These are phyloP conservation scores for Aplodontia rufa DNA, from an alignment of 2,113 vertebrate species.

Conservation along the genomic window DNA sequence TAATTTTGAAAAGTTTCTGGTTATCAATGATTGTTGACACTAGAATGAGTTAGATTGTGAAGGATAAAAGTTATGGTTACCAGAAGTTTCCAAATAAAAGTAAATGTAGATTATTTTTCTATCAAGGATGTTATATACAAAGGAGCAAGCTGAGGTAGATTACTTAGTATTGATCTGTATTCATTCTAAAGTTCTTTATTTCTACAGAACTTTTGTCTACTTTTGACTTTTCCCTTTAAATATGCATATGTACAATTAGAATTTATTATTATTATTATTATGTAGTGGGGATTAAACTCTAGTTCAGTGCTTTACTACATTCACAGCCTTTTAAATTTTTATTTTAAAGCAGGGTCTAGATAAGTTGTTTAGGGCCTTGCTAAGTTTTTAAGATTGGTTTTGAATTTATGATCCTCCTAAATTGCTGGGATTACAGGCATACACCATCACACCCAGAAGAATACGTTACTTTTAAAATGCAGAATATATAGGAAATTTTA, in stretches of 20 bases:
- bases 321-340: too few species aligned
- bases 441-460: background rate
- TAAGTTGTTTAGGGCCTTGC: too few species aligned
- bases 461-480: background rate
- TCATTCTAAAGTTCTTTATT: background rate
- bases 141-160: background rate
- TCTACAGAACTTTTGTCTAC: background rate
- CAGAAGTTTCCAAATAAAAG: background rate
- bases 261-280: too few species aligned
- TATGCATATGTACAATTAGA: background rate
- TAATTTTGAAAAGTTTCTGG: background rate
- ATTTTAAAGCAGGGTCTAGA: too few species aligned
- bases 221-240: background rate
- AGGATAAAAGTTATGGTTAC: background rate
- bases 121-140: background rate
- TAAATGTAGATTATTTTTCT: background rate
- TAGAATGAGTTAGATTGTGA: background rate
- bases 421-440: too few species aligned
- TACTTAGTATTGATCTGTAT: background rate
- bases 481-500: background rate
- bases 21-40: background rate
- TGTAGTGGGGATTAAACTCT: too few species aligned
- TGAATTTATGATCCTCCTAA: too few species aligned
- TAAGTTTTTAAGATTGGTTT: too few species aligned
- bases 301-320: too few species aligned